phyloP scores from a whole-genome alignment of 2,797 vertebrate genomes.

The Halcyon badia region DNA sequence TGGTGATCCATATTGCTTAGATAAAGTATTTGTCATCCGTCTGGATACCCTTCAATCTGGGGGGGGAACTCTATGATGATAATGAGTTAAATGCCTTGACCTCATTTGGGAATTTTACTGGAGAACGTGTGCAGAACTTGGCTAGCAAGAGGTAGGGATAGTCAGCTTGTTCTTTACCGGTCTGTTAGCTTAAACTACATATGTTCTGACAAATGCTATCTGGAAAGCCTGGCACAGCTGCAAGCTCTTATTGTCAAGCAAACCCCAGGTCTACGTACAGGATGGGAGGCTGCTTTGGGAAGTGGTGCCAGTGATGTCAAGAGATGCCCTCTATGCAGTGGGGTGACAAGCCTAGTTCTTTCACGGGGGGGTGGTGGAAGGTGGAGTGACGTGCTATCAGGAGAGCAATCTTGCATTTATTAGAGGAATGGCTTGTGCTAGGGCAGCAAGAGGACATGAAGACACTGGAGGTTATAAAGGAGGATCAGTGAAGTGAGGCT shows the following conservation, averaged over 20 bases:
- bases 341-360: not conserved
- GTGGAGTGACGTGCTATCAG: not conserved
- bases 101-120: not conserved
- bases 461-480: not conserved
- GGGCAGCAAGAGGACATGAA: not conserved
- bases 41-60: not conserved
- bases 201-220: not conserved
- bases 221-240: conserved; percentile 16
- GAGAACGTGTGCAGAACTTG: conserved; percentile 15
- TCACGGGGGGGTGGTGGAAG: not conserved
- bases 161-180: not conserved
- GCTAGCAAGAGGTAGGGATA: not conserved
- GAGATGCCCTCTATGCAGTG: not conserved
- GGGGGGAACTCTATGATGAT: not conserved
- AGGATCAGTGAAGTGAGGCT: not conserved
- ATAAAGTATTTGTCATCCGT: conserved; percentile 7
- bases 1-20: not conserved
- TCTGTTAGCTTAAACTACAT: not conserved
- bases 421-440: not conserved
- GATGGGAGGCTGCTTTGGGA: not conserved
- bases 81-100: conserved; percentile 37
- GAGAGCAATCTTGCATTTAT: not conserved
- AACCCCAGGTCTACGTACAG: not conserved
- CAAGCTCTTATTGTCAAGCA: not conserved
- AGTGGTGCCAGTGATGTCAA: not conserved